Percentiles rank a stretch among this genome's conserved stretches.
phyloP scores from a whole-genome alignment of 2,113 vertebrate genomes.

The Percina caprodes region DNA sequence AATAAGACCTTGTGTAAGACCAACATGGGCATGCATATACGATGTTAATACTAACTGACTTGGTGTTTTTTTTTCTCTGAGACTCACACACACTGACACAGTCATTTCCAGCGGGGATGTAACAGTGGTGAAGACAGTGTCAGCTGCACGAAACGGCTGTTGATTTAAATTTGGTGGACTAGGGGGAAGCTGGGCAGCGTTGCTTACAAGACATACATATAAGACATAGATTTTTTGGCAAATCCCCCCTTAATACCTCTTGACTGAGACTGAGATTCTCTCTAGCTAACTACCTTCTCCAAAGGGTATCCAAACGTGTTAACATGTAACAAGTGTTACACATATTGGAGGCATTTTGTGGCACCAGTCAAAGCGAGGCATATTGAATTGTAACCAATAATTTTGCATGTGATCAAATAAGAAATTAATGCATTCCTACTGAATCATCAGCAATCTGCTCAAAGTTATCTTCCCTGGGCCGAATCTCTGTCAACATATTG shows the following conservation, averaged over 20 bases:
- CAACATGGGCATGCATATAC: neutral
- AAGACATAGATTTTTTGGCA: conserved; percentile 40
- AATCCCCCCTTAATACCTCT: conserved; percentile 23
- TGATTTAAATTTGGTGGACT: conserved; percentile 45
- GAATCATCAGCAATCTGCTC: conserved; percentile 27
- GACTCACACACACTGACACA: conserved; percentile 12
- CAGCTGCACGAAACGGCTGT: conserved; percentile 26
- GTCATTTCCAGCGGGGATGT: conserved; percentile 21
- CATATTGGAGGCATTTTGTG: neutral
- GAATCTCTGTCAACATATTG: conserved; percentile 38
- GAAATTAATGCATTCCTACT: conserved; percentile 15
- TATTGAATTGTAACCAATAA: conserved; percentile 21
- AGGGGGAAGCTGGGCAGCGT: conserved; percentile 12
- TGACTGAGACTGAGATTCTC: neutral
- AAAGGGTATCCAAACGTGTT: neutral
- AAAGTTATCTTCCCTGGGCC: conserved; percentile 6
- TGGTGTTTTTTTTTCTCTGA: neutral
- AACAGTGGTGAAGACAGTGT: conserved; percentile 29
- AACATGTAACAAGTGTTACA: neutral
- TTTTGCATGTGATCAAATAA: conserved; percentile 19
- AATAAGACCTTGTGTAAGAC: conserved; percentile 3
- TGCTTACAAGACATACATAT: conserved; percentile 43
- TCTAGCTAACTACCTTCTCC: neutral
- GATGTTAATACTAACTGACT: conserved; percentile 21
- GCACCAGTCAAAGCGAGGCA: neutral